Evolutionary conservation across 2,888 invertebrate species (phyloP).

Genomic region (Pristionchus arcanus): DNA sequence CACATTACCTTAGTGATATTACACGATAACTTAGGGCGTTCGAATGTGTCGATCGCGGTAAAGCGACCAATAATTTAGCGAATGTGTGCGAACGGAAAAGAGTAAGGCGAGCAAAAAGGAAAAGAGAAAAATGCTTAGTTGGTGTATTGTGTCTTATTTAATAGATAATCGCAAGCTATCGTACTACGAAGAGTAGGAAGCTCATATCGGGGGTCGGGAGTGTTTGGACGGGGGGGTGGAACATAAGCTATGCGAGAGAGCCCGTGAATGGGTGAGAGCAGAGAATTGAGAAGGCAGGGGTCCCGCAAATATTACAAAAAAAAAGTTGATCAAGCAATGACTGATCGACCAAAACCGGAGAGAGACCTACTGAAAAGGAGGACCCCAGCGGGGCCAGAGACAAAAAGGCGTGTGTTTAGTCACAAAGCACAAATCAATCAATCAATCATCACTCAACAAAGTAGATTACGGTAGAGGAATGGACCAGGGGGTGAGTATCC

Average conservation of each 20-base stretch:
- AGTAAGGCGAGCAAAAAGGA: conserved; percentile 31
- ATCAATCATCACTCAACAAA: conserved; percentile 35
- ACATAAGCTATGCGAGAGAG: conserved; percentile 23
- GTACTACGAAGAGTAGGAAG: conserved; percentile 40
- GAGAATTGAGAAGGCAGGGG: conserved; percentile 18
- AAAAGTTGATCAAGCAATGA: background rate
- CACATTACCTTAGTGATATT: conserved; percentile 50
- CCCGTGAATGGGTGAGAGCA: conserved; percentile 11
- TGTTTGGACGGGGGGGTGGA: background rate
- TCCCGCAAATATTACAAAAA: conserved; percentile 25
- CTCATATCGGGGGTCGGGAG: background rate
- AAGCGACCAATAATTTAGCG: conserved; percentile 45
- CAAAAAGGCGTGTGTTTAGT: conserved; percentile 26
- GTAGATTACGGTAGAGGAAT: conserved; percentile 41
- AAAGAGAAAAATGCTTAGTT: conserved; percentile 23
- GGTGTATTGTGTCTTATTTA: conserved; percentile 19
- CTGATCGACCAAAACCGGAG: background rate
- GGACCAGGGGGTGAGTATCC: conserved; percentile 19
- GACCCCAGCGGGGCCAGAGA: background rate
- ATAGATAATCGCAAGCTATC: conserved; percentile 41
- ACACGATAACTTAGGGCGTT: conserved; percentile 50
- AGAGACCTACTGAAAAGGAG: conserved; percentile 9
- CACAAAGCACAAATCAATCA: conserved; percentile 29
- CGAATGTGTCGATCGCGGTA: conserved; percentile 13
- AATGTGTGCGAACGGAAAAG: background rate